phyloP scores from a whole-genome alignment of 2,888 invertebrate species.

The Calameuta filiformis region DNA sequence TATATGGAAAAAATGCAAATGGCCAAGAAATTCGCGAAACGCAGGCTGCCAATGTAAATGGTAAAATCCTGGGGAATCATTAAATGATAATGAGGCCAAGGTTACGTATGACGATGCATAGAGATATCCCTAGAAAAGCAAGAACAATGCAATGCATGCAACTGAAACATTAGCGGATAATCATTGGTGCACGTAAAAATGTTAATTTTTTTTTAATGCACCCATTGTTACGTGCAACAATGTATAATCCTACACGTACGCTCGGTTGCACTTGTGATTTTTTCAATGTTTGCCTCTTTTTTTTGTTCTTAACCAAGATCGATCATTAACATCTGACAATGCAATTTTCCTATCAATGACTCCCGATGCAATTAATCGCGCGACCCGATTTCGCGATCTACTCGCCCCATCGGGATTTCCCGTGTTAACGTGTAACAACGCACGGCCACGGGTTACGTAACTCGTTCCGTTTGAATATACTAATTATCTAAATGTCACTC shows the following conservation, averaged over 20 bases:
- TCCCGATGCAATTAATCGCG: not conserved
- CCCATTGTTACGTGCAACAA: constrained; percentile 36
- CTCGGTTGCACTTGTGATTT: not conserved
- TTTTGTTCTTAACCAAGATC: constrained; percentile 14
- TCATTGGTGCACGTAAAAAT: constrained; percentile 36
- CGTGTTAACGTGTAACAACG: not conserved
- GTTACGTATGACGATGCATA: constrained; percentile 42
- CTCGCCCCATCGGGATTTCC: not conserved
- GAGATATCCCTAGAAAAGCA: constrained; percentile 11
- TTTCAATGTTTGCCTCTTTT: not conserved
- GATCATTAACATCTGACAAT: not conserved
- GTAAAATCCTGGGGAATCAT: constrained; percentile 34
- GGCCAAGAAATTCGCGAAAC: not conserved
- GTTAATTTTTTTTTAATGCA: constrained; percentile 38
- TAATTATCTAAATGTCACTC: constrained; percentile 40
- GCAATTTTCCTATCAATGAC: not conserved
- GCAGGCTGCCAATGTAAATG: not conserved
- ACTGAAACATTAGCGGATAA: constrained; percentile 8
- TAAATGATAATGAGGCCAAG: constrained; percentile 59
- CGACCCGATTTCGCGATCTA: not conserved
- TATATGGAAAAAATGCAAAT: not conserved
- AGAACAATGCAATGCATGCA: constrained; percentile 42
- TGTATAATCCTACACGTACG: constrained; percentile 14
- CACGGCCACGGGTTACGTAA: not conserved
- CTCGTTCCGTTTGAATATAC: constrained; percentile 18